Conservation (phyloP, 2,888 invertebrate genomes). For the Agonopterix alstromeriana region DNA sequence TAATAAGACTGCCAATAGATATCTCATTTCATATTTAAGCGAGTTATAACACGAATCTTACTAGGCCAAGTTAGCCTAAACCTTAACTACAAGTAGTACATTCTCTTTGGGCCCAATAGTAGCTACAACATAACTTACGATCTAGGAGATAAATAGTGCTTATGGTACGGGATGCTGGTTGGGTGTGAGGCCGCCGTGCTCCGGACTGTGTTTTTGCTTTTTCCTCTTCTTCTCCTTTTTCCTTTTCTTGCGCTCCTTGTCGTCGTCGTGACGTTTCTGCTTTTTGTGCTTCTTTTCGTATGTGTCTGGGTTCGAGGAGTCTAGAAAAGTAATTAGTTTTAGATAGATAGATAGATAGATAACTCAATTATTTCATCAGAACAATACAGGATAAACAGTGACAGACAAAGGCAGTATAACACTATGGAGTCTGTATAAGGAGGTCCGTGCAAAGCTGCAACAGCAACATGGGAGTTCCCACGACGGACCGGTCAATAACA, state of each 20-base stretch:
- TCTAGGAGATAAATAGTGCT: conserved; percentile 12
- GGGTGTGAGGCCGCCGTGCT: conserved; percentile 82
- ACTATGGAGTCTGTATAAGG: no score
- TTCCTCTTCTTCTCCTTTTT: conserved; percentile 97
- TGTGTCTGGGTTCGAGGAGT: conserved; percentile 83
- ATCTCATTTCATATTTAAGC: no score
- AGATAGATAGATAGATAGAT: no score
- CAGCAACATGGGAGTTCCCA: no score
- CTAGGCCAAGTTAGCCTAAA: no score
- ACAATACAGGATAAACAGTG: no score
- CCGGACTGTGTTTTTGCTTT: conserved; percentile 95
- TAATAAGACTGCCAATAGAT: no score
- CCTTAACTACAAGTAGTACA: conserved; percentile 5
- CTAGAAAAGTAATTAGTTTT: conserved; percentile 33
- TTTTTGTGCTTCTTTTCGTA: conserved; percentile 98
- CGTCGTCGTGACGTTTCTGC: conserved; percentile 94
- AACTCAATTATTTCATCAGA: no score
- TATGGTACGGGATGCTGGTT: conserved; percentile 62
- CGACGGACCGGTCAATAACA: no score
- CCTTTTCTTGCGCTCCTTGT: conserved; percentile 93
- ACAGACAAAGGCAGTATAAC: no score
- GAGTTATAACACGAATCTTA: no score
- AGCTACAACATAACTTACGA: conserved; percentile 14
- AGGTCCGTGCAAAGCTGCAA: no score
- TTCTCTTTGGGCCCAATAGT: conserved; percentile 48